Evolutionary conservation across 2,888 invertebrate genomes (phyloP).

Genomic region (Drosophila parthenogenetica): DNA sequence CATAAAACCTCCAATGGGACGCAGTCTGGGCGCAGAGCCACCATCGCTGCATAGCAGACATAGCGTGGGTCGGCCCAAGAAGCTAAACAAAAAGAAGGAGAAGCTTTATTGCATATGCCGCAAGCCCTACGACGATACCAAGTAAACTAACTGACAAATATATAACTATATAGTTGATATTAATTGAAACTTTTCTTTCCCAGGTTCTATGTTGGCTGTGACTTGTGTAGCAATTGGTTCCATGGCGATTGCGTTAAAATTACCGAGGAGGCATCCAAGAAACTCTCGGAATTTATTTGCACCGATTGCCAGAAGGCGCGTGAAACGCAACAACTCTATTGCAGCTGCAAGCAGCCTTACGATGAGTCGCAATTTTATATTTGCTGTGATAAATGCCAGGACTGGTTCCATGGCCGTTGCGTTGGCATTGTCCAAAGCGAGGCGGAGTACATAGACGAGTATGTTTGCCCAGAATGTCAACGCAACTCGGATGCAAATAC

Average conservation of each 20-base stretch:
- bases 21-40: constrained; percentile 43
- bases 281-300: constrained; percentile 95
- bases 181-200: neutral
- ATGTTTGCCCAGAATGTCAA: constrained; percentile 98
- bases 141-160: constrained; percentile 86
- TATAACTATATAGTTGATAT: neutral
- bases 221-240: constrained; percentile 99
- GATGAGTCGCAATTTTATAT: constrained; percentile 99
- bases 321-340: constrained; percentile 96
- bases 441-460: constrained; percentile 97
- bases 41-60: constrained; percentile 42
- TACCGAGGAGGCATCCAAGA: constrained; percentile 95
- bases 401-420: constrained; percentile 99
- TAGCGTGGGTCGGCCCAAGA: constrained; percentile 63
- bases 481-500: constrained; percentile 94
- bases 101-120: constrained; percentile 96
- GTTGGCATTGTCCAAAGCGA: constrained; percentile 97
- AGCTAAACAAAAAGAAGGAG: constrained; percentile 87
- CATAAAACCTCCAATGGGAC: constrained; percentile 31
- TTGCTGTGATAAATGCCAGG: constrained; percentile 99
- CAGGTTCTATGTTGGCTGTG: constrained; percentile 98
- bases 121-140: constrained; percentile 97
- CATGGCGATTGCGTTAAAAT: constrained; percentile 98
- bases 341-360: constrained; percentile 97
- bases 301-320: constrained; percentile 93